Percentiles rank a stretch among this genome's conserved stretches.
Evolutionary conservation across 2,888 invertebrate species (phyloP).

Genomic region (Vannuccia rotundouncinata): DNA sequence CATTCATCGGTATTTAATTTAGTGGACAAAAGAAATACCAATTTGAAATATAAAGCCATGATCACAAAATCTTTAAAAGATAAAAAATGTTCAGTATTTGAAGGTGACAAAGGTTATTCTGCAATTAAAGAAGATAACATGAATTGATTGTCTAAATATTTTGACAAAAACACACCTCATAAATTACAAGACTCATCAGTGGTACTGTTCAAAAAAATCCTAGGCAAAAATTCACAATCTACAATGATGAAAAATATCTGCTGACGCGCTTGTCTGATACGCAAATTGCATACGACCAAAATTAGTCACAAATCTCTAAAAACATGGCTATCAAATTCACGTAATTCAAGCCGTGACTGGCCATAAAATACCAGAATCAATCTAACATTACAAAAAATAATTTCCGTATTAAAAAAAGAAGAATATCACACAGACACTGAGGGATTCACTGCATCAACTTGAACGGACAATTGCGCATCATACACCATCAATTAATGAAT

Average conservation of each 20-base stretch:
- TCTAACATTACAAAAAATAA: slow-evolving; percentile 9
- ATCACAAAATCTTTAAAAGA: slow-evolving; percentile 23
- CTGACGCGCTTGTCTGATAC: background rate
- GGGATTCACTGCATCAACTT: slow-evolving; percentile 1
- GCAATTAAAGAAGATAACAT: slow-evolving; percentile 11
- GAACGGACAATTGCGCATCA: slow-evolving; percentile 1
- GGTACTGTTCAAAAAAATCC: slow-evolving; percentile 23
- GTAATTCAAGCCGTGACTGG: slow-evolving; percentile 3
- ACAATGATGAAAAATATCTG: slow-evolving; percentile 27
- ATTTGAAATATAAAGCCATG: slow-evolving; percentile 9
- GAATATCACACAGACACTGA: background rate
- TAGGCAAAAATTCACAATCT: slow-evolving; percentile 11
- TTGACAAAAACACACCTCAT: slow-evolving; percentile 12
- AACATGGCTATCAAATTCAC: slow-evolving; percentile 17
- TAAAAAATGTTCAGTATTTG: slow-evolving; percentile 16
- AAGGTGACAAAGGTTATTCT: slow-evolving; percentile 16
- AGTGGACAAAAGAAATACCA: slow-evolving; percentile 15
- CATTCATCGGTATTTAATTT: slow-evolving; percentile 12
- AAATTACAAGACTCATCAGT: slow-evolving; percentile 18
- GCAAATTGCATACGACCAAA: slow-evolving; percentile 19
- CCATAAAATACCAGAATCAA: slow-evolving; percentile 10
- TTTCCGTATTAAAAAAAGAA: slow-evolving; percentile 16
- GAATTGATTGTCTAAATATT: slow-evolving; percentile 5
- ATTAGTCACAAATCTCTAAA: slow-evolving; percentile 16
- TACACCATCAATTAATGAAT: slow-evolving; percentile 6